These are phyloP conservation scores for Coregonus sp. DNA, from an alignment of 2,797 vertebrate genomes.

Conservation along the genomic window DNA sequence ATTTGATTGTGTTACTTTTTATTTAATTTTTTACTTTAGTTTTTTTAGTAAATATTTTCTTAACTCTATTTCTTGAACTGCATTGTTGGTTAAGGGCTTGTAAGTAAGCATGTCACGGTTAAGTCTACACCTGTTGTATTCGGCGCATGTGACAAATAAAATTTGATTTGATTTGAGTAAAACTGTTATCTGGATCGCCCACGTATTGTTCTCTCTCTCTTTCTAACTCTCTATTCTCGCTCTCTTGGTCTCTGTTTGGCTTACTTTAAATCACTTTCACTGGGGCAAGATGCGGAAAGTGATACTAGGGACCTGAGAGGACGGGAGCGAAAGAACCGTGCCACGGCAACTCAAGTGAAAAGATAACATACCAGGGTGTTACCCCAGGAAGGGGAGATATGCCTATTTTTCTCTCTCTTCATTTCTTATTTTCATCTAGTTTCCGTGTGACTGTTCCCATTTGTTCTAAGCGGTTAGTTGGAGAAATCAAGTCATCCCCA, in stretches of 20 bases:
- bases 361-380: neutral
- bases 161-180: too few species aligned
- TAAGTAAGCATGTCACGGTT: too few species aligned
- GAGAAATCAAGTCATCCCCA: neutral
- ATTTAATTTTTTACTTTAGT: too few species aligned
- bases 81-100: too few species aligned
- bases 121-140: too few species aligned
- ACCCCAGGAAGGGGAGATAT: neutral
- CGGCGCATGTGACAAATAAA: too few species aligned
- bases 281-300: neutral
- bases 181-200: neutral
- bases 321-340: neutral
- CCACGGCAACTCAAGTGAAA: neutral
- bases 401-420: neutral
- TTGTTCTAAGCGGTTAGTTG: neutral
- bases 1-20: too few species aligned
- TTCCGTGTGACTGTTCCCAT: neutral
- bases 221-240: neutral
- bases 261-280: neutral
- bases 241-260: neutral
- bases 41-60: too few species aligned
- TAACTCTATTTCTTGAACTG: too few species aligned
- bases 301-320: conserved; percentile 1
- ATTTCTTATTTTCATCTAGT: neutral
- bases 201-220: neutral